Evolutionary conservation across 2,113 vertebrate genomes (phyloP).

Genomic region (Thalassarche chlororhynchos): DNA sequence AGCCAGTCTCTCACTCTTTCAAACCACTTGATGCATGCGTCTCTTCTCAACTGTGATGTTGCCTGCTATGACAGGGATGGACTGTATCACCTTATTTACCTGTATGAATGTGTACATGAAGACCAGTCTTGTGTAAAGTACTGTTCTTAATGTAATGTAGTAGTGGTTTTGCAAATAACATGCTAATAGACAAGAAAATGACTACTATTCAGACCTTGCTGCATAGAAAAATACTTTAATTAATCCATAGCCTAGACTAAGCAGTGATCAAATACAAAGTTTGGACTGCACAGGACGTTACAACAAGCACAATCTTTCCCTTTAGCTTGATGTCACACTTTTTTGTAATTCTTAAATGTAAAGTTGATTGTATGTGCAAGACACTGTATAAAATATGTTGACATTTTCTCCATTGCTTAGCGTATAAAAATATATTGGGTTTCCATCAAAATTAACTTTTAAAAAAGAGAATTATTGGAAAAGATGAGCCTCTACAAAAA

Average conservation of each 20-base stretch:
- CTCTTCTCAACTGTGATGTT: not conserved
- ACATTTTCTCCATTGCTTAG: not conserved
- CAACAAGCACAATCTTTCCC: not conserved
- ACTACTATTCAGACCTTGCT: constrained; percentile 1
- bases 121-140: not conserved
- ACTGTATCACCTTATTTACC: not conserved
- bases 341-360: not conserved
- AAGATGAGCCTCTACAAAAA: constrained; percentile 38
- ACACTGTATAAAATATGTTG: constrained; percentile 41
- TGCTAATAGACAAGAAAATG: not conserved
- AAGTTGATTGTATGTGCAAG: not conserved
- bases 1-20: not conserved
- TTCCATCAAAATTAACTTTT: constrained; percentile 49
- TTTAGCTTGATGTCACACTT: not conserved
- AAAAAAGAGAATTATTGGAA: constrained; percentile 23
- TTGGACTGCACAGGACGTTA: not conserved
- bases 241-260: not conserved
- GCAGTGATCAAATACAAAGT: constrained; percentile 9
- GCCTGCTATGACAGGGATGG: not conserved
- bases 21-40: not conserved
- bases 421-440: constrained; percentile 57
- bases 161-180: not conserved
- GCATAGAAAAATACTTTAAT: constrained; percentile 73
- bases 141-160: not conserved
- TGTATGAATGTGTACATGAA: not conserved